These are phyloP conservation scores for Sebastes steindachneri DNA, from an alignment of 2,797 vertebrate species.

Conservation along the genomic window DNA sequence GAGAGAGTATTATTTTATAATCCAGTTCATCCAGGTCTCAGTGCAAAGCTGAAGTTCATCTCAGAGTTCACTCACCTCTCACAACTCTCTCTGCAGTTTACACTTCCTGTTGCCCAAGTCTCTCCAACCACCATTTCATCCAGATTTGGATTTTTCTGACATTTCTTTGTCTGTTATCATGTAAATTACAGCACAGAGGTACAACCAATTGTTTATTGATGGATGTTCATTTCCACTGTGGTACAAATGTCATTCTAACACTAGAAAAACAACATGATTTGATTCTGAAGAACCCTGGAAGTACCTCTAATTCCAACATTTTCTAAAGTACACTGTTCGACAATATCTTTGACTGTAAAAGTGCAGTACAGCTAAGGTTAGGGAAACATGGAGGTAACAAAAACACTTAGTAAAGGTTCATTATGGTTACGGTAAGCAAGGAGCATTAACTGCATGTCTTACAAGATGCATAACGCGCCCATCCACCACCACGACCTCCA, in stretches of 20 bases:
- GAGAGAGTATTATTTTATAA: not conserved
- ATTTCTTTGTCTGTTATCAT: not conserved
- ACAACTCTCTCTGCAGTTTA: not conserved
- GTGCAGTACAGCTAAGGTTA: not conserved
- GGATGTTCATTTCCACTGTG: not conserved
- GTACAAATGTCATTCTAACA: not conserved
- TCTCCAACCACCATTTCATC: not conserved
- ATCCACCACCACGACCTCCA: too few species aligned
- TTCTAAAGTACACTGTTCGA: not conserved
- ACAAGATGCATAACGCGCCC: too few species aligned
- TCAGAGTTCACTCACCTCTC: constrained; percentile 2
- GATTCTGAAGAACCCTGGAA: too few species aligned
- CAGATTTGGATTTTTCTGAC: not conserved
- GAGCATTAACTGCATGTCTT: not conserved
- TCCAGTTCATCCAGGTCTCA: not conserved
- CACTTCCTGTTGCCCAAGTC: not conserved
- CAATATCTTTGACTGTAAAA: not conserved
- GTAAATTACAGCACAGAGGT: not conserved
- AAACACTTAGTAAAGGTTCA: not conserved
- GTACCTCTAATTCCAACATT: too few species aligned
- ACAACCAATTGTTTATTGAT: not conserved
- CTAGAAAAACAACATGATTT: too few species aligned
- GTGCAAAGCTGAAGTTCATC: constrained; percentile 6
- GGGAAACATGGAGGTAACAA: not conserved
- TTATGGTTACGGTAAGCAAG: not conserved